Evolutionary conservation across 2,113 vertebrate species (phyloP), one percentile per base, ranked within the genome.

Genomic region (Perognathus longimembris): DNA sequence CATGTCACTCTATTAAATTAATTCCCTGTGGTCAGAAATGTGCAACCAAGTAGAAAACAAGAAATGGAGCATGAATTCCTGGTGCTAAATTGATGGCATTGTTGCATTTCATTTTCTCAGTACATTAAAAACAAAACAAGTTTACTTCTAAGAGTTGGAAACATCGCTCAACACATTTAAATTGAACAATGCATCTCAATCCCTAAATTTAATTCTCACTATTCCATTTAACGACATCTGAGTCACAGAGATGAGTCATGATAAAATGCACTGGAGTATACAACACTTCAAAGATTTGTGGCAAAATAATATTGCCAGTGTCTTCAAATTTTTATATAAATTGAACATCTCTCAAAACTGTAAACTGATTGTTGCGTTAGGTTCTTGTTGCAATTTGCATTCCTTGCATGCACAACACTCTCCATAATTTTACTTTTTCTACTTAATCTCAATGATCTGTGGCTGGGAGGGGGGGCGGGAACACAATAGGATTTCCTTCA

Each of bases 31-130:
- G 57, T 67, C 34, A 86, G 24, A 66, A 76, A 50, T 42, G 34
- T 28, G 22, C 42, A 40, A 91, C 71, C 64, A 89, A 82, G 24
- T 59, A 11, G 79, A 80, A 76, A 32, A 86, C 36, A 87, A 34
- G 61, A 79, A 91, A 75, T 63, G 34, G n/a, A 85, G 34, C 40
- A 22, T 30, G 36, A 92, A 6, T 42, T 66, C 42, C 30, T 74
- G 73, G 30, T 18, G n/a, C 81, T 76, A 79, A 92, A 85, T 84
- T 88, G 57, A 92, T 90, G 32, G 8, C 61, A 87, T 15, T 81
- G 61, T 54, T 84, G 69, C 63, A 80, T 91, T 91, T 94, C 54
- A 80, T 95, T 93, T 76, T 30, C 74, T 69, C 24, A 45, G n/a
- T 40, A 77, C 20, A n/a, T 70, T 40, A 38, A 26, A 12, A 81